Evolutionary conservation across 1,140 invertebrate species (phyloP), one percentile per base, ranked within the genome.

Genomic region (Mercenaria mercenaria): DNA sequence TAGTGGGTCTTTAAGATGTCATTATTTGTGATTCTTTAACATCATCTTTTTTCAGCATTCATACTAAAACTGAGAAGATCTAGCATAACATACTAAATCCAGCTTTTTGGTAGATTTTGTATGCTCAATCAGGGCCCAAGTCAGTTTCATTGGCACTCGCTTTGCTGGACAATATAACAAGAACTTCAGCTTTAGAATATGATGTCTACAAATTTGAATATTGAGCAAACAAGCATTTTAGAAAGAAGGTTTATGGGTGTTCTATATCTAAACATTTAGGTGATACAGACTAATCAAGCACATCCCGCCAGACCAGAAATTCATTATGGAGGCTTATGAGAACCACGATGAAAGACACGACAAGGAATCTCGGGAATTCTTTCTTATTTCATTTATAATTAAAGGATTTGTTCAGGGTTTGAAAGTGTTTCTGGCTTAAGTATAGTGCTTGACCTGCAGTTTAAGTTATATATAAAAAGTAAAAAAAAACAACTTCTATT

Each of bases 311-410:
- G 76, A 52, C 74, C 20, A 77, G 26, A 77, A 77, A 77, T 77
- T 50, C 74, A 77, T 77, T 77, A 77, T 41, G 39, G 43, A 29
- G 39, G 74, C 74, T 77, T 79, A 79, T 11, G 18, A 56, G 11
- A 34, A 29, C 47, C 37, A 3, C 23, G 76, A 79, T 79, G 29
- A 76, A 76, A 50, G 72, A 76, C 72, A 23, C 15, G 72, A 79
- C 76, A 79, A 56, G 50, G 76, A 23, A 79, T 32, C 76, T 18
- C 0, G 76, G 76, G 76, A 79, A 79, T 79, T 79, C 76, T 79
- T 52, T 79, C 76, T 56, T 79, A 79, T 79, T 79, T 79, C 76
- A 59, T 76, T 79, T 79, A 79, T 79, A 79, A 79, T 79, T 79
- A 79, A 79, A 79, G 50, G 76, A 79, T 79, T 79, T 79, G 76